These are phyloP conservation scores for Willisornis vidua DNA, from an alignment of 2,113 vertebrate genomes.

Conservation along the genomic window DNA sequence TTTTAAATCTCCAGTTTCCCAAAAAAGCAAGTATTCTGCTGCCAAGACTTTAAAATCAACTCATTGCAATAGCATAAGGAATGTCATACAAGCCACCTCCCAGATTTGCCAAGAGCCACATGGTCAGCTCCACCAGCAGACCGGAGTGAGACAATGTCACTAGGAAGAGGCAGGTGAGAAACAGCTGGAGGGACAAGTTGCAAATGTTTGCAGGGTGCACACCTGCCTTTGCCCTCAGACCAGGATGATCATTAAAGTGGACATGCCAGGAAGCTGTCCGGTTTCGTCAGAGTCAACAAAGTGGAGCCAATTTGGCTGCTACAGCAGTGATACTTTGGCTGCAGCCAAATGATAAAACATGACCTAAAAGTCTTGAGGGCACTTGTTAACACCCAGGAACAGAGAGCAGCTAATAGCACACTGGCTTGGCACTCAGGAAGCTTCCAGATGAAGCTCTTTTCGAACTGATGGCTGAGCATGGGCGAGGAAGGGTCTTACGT, in stretches of 20 bases:
- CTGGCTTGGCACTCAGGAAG: background rate
- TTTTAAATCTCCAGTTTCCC: background rate
- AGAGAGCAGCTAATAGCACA: background rate
- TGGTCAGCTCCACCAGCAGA: background rate
- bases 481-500: background rate
- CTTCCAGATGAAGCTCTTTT: background rate
- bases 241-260: background rate
- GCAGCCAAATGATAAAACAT: conserved; percentile 15
- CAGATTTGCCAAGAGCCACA: background rate
- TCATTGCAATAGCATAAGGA: background rate
- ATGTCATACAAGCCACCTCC: background rate
- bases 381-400: background rate
- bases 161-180: background rate
- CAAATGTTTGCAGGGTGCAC: background rate
- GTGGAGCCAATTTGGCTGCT: background rate
- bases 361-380: background rate
- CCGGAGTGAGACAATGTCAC: accelerated
- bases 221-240: background rate
- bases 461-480: background rate
- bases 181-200: background rate
- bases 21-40: background rate
- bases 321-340: background rate
- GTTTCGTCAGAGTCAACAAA: background rate
- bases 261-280: background rate
- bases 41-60: background rate